Percentiles rank a stretch among this genome's conserved stretches.
These are phyloP conservation scores for Rhea americana DNA, from an alignment of 2,113 vertebrate genomes.

Conservation along the genomic window DNA sequence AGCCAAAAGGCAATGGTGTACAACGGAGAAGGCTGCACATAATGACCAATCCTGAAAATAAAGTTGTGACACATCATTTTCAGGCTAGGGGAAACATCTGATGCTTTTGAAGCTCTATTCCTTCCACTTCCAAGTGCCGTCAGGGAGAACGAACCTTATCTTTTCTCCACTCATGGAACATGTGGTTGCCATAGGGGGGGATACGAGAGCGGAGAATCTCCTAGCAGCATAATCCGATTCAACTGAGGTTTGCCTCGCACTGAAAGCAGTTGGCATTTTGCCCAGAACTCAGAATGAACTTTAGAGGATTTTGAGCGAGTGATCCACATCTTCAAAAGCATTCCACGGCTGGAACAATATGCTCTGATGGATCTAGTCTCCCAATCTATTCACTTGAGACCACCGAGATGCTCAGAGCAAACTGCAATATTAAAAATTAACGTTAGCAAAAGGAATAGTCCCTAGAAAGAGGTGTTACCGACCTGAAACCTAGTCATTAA, in stretches of 20 bases:
- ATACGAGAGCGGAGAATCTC: constrained; percentile 9
- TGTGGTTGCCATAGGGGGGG: constrained; percentile 39
- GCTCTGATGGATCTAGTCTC: neutral
- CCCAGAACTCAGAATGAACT: constrained; percentile 53
- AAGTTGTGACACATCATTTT: fast-evolving
- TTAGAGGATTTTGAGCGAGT: constrained; percentile 22
- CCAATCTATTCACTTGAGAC: neutral
- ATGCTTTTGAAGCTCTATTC: neutral
- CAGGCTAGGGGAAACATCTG: neutral
- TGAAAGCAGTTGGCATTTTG: constrained; percentile 52
- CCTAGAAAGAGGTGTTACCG: neutral
- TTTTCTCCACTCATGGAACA: neutral
- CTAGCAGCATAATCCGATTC: constrained; percentile 29
- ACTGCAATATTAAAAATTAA: neutral
- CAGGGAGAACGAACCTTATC: constrained; percentile 8
- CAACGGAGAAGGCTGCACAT: fast-evolving
- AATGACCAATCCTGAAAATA: neutral
- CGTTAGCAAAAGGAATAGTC: neutral
- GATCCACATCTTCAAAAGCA: constrained; percentile 55
- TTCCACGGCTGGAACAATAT: constrained; percentile 38
- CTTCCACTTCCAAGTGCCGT: neutral
- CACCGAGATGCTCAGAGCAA: neutral
- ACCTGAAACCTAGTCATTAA: neutral
- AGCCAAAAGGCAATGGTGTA: fast-evolving
- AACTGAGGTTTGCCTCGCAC: neutral